Evolutionary conservation across 30 jellyfish, hydroid and myxozoan species (phyloP).

Genomic region (Chrysaora quinquecirrha): DNA sequence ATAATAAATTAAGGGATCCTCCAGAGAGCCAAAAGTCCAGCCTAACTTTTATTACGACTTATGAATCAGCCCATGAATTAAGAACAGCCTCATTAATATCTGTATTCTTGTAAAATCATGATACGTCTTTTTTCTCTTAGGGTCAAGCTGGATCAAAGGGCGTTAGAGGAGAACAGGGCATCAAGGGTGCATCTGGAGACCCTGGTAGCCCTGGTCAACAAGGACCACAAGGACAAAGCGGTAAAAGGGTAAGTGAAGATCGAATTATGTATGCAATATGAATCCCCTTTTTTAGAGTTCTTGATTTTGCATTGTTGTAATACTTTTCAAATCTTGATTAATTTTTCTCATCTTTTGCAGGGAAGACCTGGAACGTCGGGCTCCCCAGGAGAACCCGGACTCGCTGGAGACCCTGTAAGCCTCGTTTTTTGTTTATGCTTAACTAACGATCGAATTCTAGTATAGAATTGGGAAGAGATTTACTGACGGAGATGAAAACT

Average conservation of each 20-base stretch:
- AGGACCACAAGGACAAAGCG: constrained; percentile 63
- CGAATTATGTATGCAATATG: too few species aligned
- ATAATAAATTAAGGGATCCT: too few species aligned
- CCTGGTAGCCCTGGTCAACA: constrained; percentile 76
- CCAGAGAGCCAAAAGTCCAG: too few species aligned
- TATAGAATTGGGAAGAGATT: too few species aligned
- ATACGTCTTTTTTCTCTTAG: not conserved
- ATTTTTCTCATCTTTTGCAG: not conserved
- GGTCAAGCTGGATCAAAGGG: constrained; percentile 92
- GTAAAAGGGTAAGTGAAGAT: constrained; percentile 39
- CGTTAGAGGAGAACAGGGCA: constrained; percentile 55
- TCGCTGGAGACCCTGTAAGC: not conserved
- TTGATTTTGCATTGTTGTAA: not conserved
- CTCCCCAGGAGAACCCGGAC: not conserved
- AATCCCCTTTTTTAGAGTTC: too few species aligned
- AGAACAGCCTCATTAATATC: too few species aligned
- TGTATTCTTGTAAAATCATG: too few species aligned
- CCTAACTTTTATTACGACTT: too few species aligned
- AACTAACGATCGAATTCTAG: too few species aligned
- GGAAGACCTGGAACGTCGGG: not conserved
- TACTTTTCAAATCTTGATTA: not conserved
- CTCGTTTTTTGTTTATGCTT: too few species aligned
- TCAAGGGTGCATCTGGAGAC: constrained; percentile 67
- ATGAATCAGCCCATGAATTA: too few species aligned
- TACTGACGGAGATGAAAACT: too few species aligned